Evolutionary conservation across 2,888 invertebrate species (phyloP).

Genomic region (Agonopterix alstromeriana): DNA sequence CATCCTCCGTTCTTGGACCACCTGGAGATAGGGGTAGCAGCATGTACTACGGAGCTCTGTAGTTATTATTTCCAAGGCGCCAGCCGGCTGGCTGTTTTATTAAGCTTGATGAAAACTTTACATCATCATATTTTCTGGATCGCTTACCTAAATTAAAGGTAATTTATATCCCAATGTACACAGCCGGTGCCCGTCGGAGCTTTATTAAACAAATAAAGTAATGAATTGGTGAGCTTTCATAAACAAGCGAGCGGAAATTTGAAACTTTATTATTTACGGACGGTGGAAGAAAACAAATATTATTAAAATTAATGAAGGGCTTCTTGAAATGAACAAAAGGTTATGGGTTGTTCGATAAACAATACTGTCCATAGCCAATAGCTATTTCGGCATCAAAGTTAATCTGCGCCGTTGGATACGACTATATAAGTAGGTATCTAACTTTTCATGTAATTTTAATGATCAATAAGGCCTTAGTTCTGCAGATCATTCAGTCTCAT

Average conservation of each 20-base stretch:
- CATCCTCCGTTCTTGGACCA: too few species aligned
- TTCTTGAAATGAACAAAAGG: constrained; percentile 14
- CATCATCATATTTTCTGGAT: constrained; percentile 71
- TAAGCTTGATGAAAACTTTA: constrained; percentile 64
- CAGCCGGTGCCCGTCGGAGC: constrained; percentile 55
- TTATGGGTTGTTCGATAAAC: constrained; percentile 19
- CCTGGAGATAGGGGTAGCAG: too few species aligned
- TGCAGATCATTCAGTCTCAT: too few species aligned
- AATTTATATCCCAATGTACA: constrained; percentile 67
- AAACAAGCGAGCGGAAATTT: constrained; percentile 58
- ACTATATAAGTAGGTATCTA: background rate
- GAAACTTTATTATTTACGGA: constrained; percentile 56
- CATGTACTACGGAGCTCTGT: too few species aligned
- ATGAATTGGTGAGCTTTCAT: constrained; percentile 60
- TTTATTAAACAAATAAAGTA: constrained; percentile 72
- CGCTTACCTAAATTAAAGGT: constrained; percentile 71
- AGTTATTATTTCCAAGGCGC: background rate
- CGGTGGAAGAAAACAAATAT: constrained; percentile 35
- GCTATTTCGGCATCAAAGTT: too few species aligned
- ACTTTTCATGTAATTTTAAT: too few species aligned
- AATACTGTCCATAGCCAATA: constrained; percentile 4
- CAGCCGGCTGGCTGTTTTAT: constrained; percentile 36
- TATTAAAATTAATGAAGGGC: constrained; percentile 36
- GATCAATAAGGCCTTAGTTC: too few species aligned
- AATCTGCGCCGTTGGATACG: background rate